Conservation (phyloP, 2,113 vertebrate species). For the Strigops habroptila region DNA sequence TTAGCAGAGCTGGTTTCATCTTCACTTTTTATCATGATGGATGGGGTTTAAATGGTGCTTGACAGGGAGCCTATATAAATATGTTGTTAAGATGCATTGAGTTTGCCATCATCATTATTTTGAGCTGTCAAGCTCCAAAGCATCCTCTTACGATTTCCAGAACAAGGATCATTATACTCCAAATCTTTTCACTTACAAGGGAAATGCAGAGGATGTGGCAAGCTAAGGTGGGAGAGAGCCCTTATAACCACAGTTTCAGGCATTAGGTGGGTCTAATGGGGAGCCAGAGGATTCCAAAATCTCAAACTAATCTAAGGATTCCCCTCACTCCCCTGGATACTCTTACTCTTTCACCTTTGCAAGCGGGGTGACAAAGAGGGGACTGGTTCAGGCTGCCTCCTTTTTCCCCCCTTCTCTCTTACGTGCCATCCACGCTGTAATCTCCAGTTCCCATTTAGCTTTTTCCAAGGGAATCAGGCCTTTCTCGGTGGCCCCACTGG, state of each 20-base stretch:
- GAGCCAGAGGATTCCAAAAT: not conserved
- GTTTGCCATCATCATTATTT: slow-evolving; percentile 22
- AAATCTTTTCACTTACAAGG: not conserved
- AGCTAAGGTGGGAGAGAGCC: not conserved
- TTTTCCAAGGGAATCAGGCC: not conserved
- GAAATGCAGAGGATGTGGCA: not conserved
- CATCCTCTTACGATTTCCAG: not conserved
- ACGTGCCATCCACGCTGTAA: not conserved
- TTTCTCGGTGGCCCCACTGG: not conserved
- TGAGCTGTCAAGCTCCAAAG: slow-evolving; percentile 1
- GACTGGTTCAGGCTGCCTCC: not conserved
- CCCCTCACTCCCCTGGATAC: not conserved
- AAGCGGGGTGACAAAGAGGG: not conserved
- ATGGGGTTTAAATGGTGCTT: slow-evolving; percentile 4
- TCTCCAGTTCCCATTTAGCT: not conserved
- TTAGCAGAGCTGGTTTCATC: not conserved
- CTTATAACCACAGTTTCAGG: not conserved
- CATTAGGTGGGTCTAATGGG: not conserved
- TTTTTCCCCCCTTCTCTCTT: not conserved
- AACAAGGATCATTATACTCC: not conserved
- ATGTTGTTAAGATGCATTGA: not conserved
- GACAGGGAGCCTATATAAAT: slow-evolving; percentile 20
- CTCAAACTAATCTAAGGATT: not conserved
- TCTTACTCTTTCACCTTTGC: not conserved
- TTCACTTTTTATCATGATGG: not conserved